phyloP scores from a whole-genome alignment of 1,140 invertebrate genomes.

The Popillia japonica region DNA sequence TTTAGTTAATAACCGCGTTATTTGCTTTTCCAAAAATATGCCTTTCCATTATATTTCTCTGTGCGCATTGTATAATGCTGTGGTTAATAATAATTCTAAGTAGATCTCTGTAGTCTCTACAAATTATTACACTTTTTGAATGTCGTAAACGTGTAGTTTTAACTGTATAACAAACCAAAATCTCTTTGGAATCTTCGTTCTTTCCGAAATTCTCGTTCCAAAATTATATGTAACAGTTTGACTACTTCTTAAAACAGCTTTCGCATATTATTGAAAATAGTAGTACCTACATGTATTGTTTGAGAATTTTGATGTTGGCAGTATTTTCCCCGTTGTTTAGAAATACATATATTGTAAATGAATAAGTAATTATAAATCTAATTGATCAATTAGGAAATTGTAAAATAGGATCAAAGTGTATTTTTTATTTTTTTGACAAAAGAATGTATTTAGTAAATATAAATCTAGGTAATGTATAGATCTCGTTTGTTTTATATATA shows the following conservation, averaged over 20 bases:
- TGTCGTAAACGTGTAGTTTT: conserved; percentile 32
- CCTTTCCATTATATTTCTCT: background rate
- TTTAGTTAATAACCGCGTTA: background rate
- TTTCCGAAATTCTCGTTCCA: background rate
- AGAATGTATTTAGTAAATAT: background rate
- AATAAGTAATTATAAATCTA: background rate
- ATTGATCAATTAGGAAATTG: background rate
- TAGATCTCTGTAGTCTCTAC: conserved; percentile 17
- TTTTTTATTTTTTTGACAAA: background rate
- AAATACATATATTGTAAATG: conserved; percentile 10
- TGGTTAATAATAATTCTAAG: background rate
- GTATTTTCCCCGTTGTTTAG: conserved; percentile 2
- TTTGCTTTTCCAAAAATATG: background rate
- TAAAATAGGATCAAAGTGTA: background rate
- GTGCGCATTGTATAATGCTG: background rate
- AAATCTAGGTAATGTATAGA: background rate
- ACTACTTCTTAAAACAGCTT: background rate
- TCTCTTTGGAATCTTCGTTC: background rate
- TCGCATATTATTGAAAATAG: background rate
- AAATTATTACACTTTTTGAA: conserved; percentile 19
- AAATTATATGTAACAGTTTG: background rate
- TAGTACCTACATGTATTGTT: background rate
- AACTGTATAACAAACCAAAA: background rate
- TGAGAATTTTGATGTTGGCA: conserved; percentile 7
- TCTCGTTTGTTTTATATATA: conserved; percentile 18